Evolutionary conservation across 2,797 vertebrate species (phyloP).

Genomic region (Pseudopleuronectes americanus): DNA sequence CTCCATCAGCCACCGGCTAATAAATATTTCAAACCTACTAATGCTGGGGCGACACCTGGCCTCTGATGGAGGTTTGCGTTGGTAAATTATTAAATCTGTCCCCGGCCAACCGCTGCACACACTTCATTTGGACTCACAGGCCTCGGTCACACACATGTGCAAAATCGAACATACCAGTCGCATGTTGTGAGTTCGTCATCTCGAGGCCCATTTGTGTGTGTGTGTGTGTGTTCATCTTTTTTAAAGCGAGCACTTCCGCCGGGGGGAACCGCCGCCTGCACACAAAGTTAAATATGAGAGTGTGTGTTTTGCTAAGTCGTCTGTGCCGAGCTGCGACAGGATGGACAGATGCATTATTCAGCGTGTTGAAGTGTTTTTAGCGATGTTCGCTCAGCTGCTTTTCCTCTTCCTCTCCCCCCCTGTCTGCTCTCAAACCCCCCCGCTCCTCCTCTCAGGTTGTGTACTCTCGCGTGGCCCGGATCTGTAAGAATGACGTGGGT

Average conservation of each 20-base stretch:
- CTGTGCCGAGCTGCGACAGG: conserved; percentile 55
- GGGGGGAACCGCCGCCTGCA: conserved; percentile 35
- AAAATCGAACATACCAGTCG: conserved; percentile 31
- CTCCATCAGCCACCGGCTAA: conserved; percentile 79
- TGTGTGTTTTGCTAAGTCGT: conserved; percentile 51
- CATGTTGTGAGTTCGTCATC: conserved; percentile 8
- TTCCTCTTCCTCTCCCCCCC: conserved; percentile 32
- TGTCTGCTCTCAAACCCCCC: conserved; percentile 46
- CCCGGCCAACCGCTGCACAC: conserved; percentile 81
- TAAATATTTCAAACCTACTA: conserved; percentile 89
- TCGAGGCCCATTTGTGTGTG: neutral
- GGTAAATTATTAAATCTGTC: conserved; percentile 89
- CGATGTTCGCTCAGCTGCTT: conserved; percentile 61
- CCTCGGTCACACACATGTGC: conserved; percentile 46
- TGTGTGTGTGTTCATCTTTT: conserved; percentile 15
- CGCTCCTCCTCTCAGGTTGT: conserved; percentile 86
- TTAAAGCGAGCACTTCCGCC: conserved; percentile 34
- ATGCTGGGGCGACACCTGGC: conserved; percentile 85
- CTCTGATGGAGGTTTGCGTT: conserved; percentile 82
- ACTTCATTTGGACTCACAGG: conserved; percentile 71
- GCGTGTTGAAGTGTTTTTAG: conserved; percentile 73
- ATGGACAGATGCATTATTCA: conserved; percentile 77
- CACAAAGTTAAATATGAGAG: conserved; percentile 40
- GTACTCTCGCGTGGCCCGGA: conserved; percentile 96
- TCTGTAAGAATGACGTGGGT: conserved; percentile 98